These are phyloP conservation scores for Trogon surrucura DNA, from an alignment of 2,113 vertebrate genomes.

Conservation along the genomic window DNA sequence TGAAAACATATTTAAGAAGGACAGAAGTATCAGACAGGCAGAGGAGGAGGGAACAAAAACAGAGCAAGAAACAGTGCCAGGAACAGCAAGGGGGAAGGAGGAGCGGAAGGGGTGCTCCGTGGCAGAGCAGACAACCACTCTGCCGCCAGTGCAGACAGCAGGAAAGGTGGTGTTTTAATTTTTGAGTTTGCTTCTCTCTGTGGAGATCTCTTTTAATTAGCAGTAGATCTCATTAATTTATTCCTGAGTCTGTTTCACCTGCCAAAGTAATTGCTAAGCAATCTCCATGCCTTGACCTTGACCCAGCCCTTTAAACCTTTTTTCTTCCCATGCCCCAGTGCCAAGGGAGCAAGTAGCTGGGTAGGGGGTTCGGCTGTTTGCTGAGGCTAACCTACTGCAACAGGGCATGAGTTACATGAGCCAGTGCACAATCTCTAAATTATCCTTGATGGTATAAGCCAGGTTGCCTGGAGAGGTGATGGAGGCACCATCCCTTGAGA, in stretches of 20 bases:
- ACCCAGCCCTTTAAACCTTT: background rate
- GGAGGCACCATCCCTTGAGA: no score
- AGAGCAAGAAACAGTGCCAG: background rate
- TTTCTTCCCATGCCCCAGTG: accelerated
- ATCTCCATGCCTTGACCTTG: background rate
- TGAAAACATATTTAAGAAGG: background rate
- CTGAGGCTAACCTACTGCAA: background rate
- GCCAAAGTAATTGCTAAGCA: background rate
- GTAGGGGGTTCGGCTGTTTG: background rate
- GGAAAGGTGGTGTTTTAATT: background rate
- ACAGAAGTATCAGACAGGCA: background rate
- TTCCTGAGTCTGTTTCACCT: background rate
- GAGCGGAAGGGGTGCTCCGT: background rate
- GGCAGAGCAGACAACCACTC: background rate
- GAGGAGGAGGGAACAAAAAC: background rate
- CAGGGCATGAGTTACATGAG: background rate
- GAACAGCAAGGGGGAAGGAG: background rate
- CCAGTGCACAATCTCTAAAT: background rate
- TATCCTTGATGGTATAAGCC: background rate
- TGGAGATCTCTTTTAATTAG: background rate
- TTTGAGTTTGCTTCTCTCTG: background rate
- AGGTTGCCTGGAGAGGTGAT: no score
- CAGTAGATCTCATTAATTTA: background rate
- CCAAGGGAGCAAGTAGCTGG: accelerated
- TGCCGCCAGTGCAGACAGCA: background rate